These are phyloP conservation scores for Troides helena DNA, from an alignment of 2,888 invertebrate genomes.

Conservation along the genomic window DNA sequence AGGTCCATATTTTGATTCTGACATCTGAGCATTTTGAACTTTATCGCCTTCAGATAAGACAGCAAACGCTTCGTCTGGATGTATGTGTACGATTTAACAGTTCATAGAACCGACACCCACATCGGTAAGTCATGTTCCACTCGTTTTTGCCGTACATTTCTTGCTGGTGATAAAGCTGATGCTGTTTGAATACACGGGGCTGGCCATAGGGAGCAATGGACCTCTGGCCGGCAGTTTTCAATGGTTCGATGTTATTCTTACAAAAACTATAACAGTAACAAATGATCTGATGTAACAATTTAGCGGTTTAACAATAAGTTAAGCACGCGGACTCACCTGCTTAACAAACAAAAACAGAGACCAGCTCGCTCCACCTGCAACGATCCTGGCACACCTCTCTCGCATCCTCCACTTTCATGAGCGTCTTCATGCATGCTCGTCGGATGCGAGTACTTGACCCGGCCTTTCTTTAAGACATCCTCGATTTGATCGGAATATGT, in stretches of 20 bases:
- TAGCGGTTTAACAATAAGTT: too few species aligned
- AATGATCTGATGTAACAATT: constrained; percentile 3
- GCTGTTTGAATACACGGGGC: constrained; percentile 51
- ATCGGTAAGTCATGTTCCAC: constrained; percentile 45
- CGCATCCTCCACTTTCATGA: too few species aligned
- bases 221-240: constrained; percentile 30
- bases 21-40: not conserved
- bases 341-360: too few species aligned
- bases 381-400: too few species aligned
- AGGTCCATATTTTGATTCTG: constrained; percentile 12
- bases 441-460: too few species aligned
- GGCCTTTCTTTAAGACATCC: too few species aligned
- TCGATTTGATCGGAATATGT: too few species aligned
- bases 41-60: constrained; percentile 4
- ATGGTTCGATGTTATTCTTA: not conserved
- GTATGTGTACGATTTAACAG: constrained; percentile 7
- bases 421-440: too few species aligned
- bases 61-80: not conserved
- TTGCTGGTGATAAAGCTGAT: constrained; percentile 63
- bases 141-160: constrained; percentile 61
- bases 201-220: constrained; percentile 37
- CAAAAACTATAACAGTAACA: constrained; percentile 11
- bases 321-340: too few species aligned
- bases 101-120: constrained; percentile 47
- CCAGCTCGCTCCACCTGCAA: too few species aligned